A percentile compares a stretch with the other conserved stretches of the same genome.
Conservation (phyloP, 2,113 vertebrate species). For the Chlorodrepanis virens region DNA sequence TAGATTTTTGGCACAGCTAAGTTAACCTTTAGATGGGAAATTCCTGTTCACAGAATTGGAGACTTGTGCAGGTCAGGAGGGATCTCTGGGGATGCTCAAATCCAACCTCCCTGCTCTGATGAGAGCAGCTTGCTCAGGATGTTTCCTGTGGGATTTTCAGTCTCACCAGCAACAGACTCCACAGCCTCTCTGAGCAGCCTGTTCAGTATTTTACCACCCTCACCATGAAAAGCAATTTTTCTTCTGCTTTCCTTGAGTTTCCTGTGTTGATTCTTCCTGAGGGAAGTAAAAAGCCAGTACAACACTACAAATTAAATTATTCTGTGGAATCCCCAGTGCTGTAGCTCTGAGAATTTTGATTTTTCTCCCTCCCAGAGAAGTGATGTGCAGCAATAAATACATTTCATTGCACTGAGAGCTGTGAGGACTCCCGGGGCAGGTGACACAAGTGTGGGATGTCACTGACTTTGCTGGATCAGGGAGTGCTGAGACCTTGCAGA, state of each 20-base stretch:
- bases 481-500: neutral
- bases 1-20: neutral
- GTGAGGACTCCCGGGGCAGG: neutral
- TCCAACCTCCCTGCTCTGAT: neutral
- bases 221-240: neutral
- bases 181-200: neutral
- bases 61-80: neutral
- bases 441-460: neutral
- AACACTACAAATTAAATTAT: neutral
- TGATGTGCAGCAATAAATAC: neutral
- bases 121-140: neutral
- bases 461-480: neutral
- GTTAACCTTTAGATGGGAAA: neutral
- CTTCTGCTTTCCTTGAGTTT: neutral
- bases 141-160: neutral
- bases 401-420: neutral
- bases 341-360: neutral
- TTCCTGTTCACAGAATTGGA: fast-evolving
- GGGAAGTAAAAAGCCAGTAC: neutral
- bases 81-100: neutral
- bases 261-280: neutral
- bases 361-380: neutral
- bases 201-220: neutral
- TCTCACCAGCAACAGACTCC: neutral
- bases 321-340: neutral